Conservation (phyloP, 1,140 invertebrate genomes). For the Grapholita molesta region DNA sequence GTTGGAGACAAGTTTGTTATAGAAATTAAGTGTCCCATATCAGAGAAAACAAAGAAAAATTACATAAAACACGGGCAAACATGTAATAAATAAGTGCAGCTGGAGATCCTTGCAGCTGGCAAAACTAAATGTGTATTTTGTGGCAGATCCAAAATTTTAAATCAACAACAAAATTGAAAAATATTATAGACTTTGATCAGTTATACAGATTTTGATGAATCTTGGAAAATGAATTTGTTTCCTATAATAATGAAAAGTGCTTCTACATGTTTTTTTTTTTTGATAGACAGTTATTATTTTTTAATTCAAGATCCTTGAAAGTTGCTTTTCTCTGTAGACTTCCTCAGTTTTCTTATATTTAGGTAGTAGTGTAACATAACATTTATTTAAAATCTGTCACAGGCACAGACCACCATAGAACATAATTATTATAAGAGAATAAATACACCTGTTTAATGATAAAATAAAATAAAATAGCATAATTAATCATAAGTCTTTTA, state of each 20-base stretch:
- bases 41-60: conserved; percentile 25
- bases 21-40: conserved; percentile 32
- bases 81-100: conserved; percentile 37
- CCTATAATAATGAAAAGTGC: not conserved
- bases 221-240: not conserved
- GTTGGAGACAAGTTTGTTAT: conserved; percentile 35
- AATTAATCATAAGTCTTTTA: conserved; percentile 7
- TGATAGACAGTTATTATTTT: too few species aligned
- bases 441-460: too few species aligned
- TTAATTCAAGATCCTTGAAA: too few species aligned
- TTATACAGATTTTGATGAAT: not conserved
- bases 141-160: conserved; percentile 26
- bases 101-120: conserved; percentile 42
- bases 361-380: too few species aligned
- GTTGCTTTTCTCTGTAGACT: too few species aligned
- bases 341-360: too few species aligned
- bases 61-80: conserved; percentile 33
- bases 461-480: too few species aligned
- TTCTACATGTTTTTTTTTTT: too few species aligned
- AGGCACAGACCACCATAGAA: too few species aligned
- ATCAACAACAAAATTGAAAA: conserved; percentile 31
- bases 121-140: conserved; percentile 36
- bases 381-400: too few species aligned
- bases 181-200: not conserved
- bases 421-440: too few species aligned